These are phyloP conservation scores for Doris montereyensis DNA, from an alignment of 2,888 invertebrate species.

Conservation along the genomic window DNA sequence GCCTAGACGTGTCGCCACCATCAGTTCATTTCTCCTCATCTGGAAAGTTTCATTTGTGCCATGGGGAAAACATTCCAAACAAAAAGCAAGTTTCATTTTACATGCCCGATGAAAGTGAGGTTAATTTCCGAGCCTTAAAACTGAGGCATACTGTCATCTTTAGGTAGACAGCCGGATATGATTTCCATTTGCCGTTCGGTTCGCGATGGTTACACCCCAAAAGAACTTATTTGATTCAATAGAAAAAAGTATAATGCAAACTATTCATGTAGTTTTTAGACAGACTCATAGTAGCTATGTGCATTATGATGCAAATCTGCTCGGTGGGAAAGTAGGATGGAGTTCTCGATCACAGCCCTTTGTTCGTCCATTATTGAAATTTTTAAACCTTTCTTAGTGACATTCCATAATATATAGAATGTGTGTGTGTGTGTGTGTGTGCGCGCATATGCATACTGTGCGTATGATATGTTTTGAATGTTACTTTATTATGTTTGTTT, in stretches of 20 bases:
- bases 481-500: too few species aligned
- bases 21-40: slow-evolving; percentile 40
- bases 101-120: slow-evolving; percentile 48
- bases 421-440: too few species aligned
- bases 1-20: slow-evolving; percentile 53
- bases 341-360: slow-evolving; percentile 12
- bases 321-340: slow-evolving; percentile 64
- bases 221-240: slow-evolving; percentile 54
- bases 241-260: slow-evolving; percentile 53
- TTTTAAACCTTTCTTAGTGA: too few species aligned
- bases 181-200: slow-evolving; percentile 64
- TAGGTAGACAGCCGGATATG: slow-evolving; percentile 45
- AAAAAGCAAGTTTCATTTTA: slow-evolving; percentile 51
- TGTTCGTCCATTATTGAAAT: too few species aligned
- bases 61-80: slow-evolving; percentile 55
- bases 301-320: slow-evolving; percentile 57
- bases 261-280: slow-evolving; percentile 45
- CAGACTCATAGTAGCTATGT: slow-evolving; percentile 43
- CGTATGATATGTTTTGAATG: too few species aligned
- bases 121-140: slow-evolving; percentile 43
- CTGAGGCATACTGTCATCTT: slow-evolving; percentile 50
- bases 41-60: slow-evolving; percentile 53
- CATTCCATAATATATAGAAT: too few species aligned
- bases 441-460: too few species aligned
- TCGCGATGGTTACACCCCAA: slow-evolving; percentile 67